phyloP scores from a whole-genome alignment of 1,140 invertebrate species.

The Drosophila setifemur region DNA sequence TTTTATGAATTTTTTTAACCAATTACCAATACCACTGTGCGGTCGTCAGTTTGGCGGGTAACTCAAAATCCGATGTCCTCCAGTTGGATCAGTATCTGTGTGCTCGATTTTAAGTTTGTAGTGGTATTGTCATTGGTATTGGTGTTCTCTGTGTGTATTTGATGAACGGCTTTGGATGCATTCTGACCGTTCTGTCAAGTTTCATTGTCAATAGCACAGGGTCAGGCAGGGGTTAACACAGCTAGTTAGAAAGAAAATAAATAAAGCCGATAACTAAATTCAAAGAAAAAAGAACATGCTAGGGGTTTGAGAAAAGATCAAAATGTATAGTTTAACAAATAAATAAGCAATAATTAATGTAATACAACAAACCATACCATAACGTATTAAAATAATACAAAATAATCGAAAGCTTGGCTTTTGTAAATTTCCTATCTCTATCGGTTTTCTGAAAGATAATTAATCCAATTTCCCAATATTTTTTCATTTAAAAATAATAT shows the following conservation, averaged over 20 bases:
- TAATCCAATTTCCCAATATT: constrained; percentile 30
- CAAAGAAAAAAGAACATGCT: neutral
- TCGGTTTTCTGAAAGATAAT: neutral
- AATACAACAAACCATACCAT: no score
- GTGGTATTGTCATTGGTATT: neutral
- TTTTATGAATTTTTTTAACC: neutral
- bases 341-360: no score
- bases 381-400: no score
- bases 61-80: constrained; percentile 8
- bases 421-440: neutral
- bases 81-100: constrained; percentile 17
- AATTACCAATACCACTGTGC: constrained; percentile 10
- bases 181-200: constrained; percentile 45
- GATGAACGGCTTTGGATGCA: neutral
- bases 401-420: neutral
- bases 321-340: no score
- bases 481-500: no score
- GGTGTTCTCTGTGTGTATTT: neutral
- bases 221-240: constrained; percentile 7
- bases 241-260: neutral
- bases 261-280: no score
- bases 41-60: constrained; percentile 14
- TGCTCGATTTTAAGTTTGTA: neutral
- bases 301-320: no score
- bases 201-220: constrained; percentile 42